Conservation (phyloP, 2,888 invertebrate species). For the Antheraea yamamai region DNA sequence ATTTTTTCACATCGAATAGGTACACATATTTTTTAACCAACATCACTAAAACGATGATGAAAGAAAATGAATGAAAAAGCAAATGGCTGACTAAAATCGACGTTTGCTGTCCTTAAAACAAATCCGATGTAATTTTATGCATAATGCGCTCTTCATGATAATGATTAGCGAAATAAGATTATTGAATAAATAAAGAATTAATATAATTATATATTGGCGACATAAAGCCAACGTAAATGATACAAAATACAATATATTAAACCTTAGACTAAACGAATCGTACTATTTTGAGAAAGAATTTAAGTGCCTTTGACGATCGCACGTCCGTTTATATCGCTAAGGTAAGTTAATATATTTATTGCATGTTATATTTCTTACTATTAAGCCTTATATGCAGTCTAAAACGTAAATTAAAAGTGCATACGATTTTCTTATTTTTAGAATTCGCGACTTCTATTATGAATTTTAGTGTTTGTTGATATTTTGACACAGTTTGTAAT, state of each 20-base stretch:
- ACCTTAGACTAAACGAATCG: conserved; percentile 61
- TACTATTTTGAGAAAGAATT: conserved; percentile 59
- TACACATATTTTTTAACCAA: background rate
- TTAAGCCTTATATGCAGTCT: conserved; percentile 20
- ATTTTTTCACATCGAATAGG: background rate
- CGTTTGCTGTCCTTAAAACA: conserved; percentile 69
- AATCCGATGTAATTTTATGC: conserved; percentile 84
- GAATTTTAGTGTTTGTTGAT: conserved; percentile 25
- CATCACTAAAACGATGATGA: conserved; percentile 51
- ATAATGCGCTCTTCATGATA: conserved; percentile 82
- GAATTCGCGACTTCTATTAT: conserved; percentile 36
- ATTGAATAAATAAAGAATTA: conserved; percentile 61
- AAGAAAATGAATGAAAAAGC: conserved; percentile 73
- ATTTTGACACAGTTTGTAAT: background rate
- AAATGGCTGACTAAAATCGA: conserved; percentile 80
- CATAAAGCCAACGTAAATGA: conserved; percentile 54
- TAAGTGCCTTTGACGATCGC: conserved; percentile 58
- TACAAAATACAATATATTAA: conserved; percentile 53
- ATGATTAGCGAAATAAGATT: conserved; percentile 82
- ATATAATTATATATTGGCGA: conserved; percentile 65
- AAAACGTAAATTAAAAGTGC: conserved; percentile 14
- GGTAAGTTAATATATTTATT: conserved; percentile 59
- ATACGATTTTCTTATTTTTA: conserved; percentile 49
- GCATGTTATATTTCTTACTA: conserved; percentile 23
- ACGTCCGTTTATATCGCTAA: conserved; percentile 63